Conservation (phyloP, 2,113 vertebrate genomes). For the Petromus typicus region DNA sequence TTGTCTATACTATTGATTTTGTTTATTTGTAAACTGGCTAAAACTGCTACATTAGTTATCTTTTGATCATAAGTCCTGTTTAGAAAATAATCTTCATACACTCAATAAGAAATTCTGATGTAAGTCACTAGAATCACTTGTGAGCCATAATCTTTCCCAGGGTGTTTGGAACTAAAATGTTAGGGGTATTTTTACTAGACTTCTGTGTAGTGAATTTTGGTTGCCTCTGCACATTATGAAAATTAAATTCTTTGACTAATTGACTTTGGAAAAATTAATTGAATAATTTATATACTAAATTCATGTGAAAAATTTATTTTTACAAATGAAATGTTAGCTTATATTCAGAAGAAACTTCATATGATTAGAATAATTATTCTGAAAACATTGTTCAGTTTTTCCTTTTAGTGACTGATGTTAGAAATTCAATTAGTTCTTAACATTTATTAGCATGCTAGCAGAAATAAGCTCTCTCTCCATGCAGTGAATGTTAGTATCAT, state of each 20-base stretch:
- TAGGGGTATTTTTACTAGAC: background rate
- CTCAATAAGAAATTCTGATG: conserved; percentile 5
- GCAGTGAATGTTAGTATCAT: conserved; percentile 14
- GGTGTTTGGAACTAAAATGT: background rate
- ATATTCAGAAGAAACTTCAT: background rate
- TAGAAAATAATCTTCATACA: background rate
- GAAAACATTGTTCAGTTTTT: conserved; percentile 48
- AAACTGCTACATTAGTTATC: conserved; percentile 1
- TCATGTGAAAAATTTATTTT: conserved; percentile 38
- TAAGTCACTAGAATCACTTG: background rate
- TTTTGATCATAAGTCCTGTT: conserved; percentile 48
- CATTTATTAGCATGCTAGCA: conserved; percentile 31
- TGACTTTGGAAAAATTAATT: conserved; percentile 40
- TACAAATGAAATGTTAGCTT: background rate
- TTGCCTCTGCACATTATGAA: background rate
- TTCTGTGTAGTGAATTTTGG: background rate
- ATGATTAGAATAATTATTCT: background rate
- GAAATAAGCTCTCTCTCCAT: background rate
- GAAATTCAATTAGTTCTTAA: conserved; percentile 19
- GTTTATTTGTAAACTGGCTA: background rate
- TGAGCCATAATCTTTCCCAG: background rate
- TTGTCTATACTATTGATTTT: background rate
- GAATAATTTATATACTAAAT: conserved; percentile 32
- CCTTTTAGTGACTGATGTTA: conserved; percentile 38
- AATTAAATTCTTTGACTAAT: conserved; percentile 12